Evolutionary conservation across 2,113 vertebrate genomes (phyloP).

Genomic region (Sterna hirundo): DNA sequence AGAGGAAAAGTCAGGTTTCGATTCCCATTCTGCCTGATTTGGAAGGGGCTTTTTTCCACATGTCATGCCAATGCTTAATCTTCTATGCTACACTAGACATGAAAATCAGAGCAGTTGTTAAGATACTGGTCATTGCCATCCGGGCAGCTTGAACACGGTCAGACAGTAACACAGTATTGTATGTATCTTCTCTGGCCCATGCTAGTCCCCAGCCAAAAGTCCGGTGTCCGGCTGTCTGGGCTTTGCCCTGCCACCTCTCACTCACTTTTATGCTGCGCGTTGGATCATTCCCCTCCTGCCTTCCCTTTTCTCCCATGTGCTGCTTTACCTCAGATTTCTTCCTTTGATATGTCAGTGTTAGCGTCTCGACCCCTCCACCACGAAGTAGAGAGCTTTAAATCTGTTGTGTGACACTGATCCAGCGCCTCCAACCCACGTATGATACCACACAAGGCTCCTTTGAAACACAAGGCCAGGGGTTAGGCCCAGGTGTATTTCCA

Average conservation of each 20-base stretch:
- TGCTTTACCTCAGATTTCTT: not conserved
- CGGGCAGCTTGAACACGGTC: not conserved
- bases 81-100: not conserved
- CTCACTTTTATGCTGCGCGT: not conserved
- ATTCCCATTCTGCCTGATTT: not conserved
- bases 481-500: not conserved
- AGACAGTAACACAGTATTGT: not conserved
- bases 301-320: not conserved
- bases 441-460: not conserved
- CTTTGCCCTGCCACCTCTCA: not conserved
- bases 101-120: not conserved
- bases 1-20: not conserved
- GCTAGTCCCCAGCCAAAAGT: not conserved
- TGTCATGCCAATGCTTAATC: not conserved
- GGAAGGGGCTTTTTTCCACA: accelerated
- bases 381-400: not conserved
- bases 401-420: not conserved
- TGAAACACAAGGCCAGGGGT: not conserved
- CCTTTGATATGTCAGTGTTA: not conserved
- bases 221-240: not conserved
- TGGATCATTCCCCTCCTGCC: not conserved
- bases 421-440: not conserved
- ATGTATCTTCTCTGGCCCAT: not conserved
- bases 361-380: not conserved
- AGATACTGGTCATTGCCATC: not conserved